Percentiles rank a stretch among this genome's conserved stretches.
These are phyloP conservation scores for Bos javanicus DNA, from an alignment of 2,113 vertebrate genomes.

Conservation along the genomic window DNA sequence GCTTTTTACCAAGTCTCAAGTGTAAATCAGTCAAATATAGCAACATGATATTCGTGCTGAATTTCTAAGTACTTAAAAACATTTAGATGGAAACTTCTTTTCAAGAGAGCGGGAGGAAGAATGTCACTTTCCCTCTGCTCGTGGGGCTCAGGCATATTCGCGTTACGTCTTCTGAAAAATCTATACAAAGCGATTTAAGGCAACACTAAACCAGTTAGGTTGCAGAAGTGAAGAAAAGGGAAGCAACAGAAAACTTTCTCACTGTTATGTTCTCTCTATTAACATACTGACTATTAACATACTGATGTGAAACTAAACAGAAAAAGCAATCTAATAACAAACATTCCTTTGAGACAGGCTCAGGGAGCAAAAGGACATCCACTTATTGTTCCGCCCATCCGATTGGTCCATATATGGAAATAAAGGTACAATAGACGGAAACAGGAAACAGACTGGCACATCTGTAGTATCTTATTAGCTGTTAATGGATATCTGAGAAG, in stretches of 20 bases:
- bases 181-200: constrained; percentile 70
- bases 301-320: constrained; percentile 85
- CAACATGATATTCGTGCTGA: constrained; percentile 74
- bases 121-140: constrained; percentile 33
- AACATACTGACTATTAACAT: constrained; percentile 85
- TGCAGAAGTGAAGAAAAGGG: constrained; percentile 53
- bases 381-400: constrained; percentile 87
- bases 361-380: constrained; percentile 89
- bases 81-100: constrained; percentile 71
- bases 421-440: constrained; percentile 89
- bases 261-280: constrained; percentile 82
- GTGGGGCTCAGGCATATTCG: constrained; percentile 38
- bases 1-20: constrained; percentile 77
- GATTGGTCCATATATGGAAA: constrained; percentile 88
- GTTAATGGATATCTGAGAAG: constrained; percentile 88
- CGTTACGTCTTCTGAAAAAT: constrained; percentile 62
- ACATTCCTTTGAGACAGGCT: constrained; percentile 86
- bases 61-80: constrained; percentile 79
- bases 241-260: constrained; percentile 71
- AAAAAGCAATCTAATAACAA: constrained; percentile 87
- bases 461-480: constrained; percentile 89
- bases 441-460: constrained; percentile 89
- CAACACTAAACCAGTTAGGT: constrained; percentile 72
- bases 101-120: constrained; percentile 9
- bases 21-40: constrained; percentile 82